Evolutionary conservation across 2,888 invertebrate species (phyloP).

Genomic region (Acleris laterana): DNA sequence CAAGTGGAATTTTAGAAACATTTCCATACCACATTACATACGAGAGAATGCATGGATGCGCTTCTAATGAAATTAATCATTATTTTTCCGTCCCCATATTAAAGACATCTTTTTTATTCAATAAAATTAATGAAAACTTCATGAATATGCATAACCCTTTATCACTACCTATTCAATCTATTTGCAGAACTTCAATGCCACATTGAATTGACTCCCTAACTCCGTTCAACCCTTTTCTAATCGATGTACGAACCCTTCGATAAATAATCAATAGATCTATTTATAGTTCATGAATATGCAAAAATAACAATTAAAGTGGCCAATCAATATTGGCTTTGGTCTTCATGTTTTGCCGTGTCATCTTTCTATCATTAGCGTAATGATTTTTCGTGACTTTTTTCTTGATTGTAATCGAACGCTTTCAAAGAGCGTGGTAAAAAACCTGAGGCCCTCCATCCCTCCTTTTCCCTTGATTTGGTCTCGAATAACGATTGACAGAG

Average conservation of each 20-base stretch:
- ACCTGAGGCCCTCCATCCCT: too few species aligned
- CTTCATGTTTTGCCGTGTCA: slow-evolving; percentile 63
- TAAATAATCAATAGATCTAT: slow-evolving; percentile 44
- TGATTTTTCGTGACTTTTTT: slow-evolving; percentile 23
- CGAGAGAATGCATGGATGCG: too few species aligned
- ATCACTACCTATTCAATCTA: slow-evolving; percentile 8
- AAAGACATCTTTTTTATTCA: slow-evolving; percentile 34
- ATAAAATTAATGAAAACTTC: slow-evolving; percentile 59
- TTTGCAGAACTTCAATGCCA: slow-evolving; percentile 5
- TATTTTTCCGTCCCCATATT: not conserved
- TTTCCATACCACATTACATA: too few species aligned
- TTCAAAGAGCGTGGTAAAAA: not conserved
- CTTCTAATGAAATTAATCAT: not conserved
- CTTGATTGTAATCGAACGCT: not conserved
- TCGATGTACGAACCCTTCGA: slow-evolving; percentile 29
- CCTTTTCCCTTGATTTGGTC: too few species aligned
- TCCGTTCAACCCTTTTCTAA: slow-evolving; percentile 17
- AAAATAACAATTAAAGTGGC: slow-evolving; percentile 69
- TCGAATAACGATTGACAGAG: too few species aligned
- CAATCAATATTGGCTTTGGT: slow-evolving; percentile 71
- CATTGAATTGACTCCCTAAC: not conserved
- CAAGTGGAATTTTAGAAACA: too few species aligned
- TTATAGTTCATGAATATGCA: slow-evolving; percentile 74
- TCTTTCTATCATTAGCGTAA: slow-evolving; percentile 53
- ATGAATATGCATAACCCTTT: slow-evolving; percentile 72